Conservation (phyloP, 30 jellyfish, hydroid and myxozoan genomes). For the Catostylus mosaicus region DNA sequence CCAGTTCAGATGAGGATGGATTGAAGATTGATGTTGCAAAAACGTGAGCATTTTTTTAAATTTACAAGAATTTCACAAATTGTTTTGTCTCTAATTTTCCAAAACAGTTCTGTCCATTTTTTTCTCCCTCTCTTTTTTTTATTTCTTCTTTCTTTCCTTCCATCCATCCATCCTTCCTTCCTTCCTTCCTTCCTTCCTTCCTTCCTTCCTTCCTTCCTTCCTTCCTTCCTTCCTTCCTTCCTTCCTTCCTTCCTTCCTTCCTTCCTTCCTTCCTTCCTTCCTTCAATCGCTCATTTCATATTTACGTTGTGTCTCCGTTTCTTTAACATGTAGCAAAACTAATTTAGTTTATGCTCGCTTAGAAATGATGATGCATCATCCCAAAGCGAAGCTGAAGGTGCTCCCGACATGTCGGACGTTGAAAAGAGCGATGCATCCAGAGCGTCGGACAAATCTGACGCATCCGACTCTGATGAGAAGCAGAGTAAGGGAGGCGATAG, state of each 20-base stretch:
- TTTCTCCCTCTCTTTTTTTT: neutral
- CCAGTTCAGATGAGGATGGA: conserved; percentile 89
- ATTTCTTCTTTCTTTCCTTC: neutral
- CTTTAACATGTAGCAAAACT: too few relatives aligned
- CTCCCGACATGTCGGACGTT: conserved; percentile 18
- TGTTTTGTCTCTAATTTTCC: neutral
- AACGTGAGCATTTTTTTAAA: conserved; percentile 36
- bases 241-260: too few relatives aligned
- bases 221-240: too few relatives aligned
- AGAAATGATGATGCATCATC: conserved; percentile 24
- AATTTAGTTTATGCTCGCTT: too few relatives aligned
- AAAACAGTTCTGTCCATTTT: neutral
- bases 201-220: too few relatives aligned
- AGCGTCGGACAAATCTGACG: conserved; percentile 28
- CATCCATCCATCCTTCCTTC: too few relatives aligned
- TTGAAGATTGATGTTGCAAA: conserved; percentile 63
- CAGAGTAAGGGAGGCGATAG: neutral
- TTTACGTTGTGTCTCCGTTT: too few relatives aligned
- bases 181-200: too few relatives aligned
- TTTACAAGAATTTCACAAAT: neutral
- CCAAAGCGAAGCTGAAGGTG: conserved; percentile 21
- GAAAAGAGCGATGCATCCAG: conserved; percentile 28
- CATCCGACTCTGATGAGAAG: conserved; percentile 14
- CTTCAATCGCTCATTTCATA: too few relatives aligned
- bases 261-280: too few relatives aligned